A percentile compares a stretch with the other conserved stretches of the same genome.
These are phyloP conservation scores for Trachelus stipa DNA, from an alignment of 2,888 invertebrate genomes.

Conservation along the genomic window DNA sequence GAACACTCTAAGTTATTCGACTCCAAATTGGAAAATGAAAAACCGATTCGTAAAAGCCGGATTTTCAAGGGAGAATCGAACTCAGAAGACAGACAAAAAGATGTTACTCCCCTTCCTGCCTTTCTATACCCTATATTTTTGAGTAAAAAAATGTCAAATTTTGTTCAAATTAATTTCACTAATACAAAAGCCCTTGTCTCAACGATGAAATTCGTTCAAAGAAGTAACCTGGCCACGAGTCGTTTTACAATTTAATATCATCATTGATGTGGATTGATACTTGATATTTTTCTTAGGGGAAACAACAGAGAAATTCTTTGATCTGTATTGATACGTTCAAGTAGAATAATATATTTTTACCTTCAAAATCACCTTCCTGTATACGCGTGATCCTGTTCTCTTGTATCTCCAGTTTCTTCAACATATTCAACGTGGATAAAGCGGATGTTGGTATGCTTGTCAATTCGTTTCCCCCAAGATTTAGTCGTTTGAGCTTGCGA, in stretches of 20 bases:
- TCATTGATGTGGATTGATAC: neutral
- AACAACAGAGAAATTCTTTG: neutral
- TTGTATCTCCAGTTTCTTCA: constrained; percentile 89
- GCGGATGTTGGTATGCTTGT: constrained; percentile 83
- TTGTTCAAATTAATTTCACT: neutral
- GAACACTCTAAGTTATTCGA: neutral
- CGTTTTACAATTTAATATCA: neutral
- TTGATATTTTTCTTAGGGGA: neutral
- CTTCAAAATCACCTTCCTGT: constrained; percentile 87
- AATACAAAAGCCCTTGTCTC: neutral
- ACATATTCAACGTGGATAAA: constrained; percentile 80
- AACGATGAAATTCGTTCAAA: neutral
- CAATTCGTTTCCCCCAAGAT: constrained; percentile 87
- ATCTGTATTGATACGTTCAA: neutral
- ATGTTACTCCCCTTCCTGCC: neutral
- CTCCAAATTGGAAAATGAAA: neutral
- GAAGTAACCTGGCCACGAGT: neutral
- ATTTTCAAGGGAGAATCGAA: neutral
- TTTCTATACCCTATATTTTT: neutral
- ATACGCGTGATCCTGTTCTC: constrained; percentile 85
- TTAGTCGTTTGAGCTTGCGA: constrained; percentile 82
- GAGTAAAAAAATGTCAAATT: neutral
- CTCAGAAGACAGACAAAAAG: neutral
- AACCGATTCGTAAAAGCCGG: neutral
- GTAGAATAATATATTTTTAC: constrained; percentile 65